These are phyloP conservation scores for Casuarius casuarius DNA, from an alignment of 2,113 vertebrate species.

Conservation along the genomic window DNA sequence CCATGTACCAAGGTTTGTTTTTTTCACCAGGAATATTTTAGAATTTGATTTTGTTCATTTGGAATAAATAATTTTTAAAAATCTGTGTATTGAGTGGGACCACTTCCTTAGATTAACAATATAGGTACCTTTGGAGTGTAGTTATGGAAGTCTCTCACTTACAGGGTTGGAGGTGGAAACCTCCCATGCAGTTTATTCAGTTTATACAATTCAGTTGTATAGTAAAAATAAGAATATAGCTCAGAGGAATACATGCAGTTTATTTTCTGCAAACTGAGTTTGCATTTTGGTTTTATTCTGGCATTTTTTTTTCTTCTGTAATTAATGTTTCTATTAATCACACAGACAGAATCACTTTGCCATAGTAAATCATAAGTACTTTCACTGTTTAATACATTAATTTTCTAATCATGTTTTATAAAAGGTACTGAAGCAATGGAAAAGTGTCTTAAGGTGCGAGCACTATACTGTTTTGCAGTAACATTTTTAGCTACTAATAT, in stretches of 20 bases:
- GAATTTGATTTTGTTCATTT: background rate
- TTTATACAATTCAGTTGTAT: background rate
- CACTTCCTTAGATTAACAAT: background rate
- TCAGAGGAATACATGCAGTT: slow-evolving; percentile 19
- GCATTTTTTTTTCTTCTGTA: background rate
- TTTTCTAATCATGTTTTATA: background rate
- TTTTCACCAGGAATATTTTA: background rate
- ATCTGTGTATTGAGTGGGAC: background rate
- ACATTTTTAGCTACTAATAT: slow-evolving; percentile 51
- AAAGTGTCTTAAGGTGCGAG: background rate
- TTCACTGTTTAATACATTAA: slow-evolving; percentile 60
- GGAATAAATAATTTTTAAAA: background rate
- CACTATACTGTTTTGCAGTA: background rate
- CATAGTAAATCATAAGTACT: slow-evolving; percentile 48
- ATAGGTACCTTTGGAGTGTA: background rate
- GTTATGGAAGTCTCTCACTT: background rate
- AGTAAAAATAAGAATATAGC: background rate
- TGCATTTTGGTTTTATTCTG: slow-evolving; percentile 26
- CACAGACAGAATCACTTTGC: slow-evolving; percentile 5
- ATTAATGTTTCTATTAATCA: slow-evolving; percentile 67
- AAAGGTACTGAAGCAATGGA: slow-evolving; percentile 28
- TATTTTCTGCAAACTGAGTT: slow-evolving; percentile 44
- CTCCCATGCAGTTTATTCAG: background rate
- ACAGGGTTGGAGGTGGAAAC: background rate
- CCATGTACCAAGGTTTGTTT: too few species aligned